A percentile compares a stretch with the other conserved stretches of the same genome.
phyloP scores from a whole-genome alignment of 2,113 vertebrate genomes.

The Sialia sialis region DNA sequence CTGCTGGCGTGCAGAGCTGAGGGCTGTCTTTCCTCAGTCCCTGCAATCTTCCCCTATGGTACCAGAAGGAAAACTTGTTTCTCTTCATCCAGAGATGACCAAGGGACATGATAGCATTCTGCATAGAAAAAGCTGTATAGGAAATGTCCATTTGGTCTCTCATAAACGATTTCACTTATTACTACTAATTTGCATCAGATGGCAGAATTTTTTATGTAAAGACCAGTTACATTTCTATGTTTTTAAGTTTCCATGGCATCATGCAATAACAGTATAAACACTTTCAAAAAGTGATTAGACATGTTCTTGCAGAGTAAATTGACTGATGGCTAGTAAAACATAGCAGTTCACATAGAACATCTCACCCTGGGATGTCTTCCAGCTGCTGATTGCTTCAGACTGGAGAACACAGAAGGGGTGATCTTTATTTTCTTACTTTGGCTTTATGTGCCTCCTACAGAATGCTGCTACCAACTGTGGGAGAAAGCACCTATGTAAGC shows the following conservation, averaged over 20 bases:
- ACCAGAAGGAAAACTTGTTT: neutral
- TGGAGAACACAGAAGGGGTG: neutral
- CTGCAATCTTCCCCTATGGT: neutral
- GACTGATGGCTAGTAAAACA: neutral
- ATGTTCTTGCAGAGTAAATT: neutral
- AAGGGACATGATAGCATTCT: neutral
- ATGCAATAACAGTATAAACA: neutral
- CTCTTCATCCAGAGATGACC: neutral
- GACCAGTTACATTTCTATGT: neutral
- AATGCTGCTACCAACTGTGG: neutral
- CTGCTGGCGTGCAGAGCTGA: neutral
- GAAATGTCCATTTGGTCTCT: neutral
- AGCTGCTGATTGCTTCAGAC: neutral
- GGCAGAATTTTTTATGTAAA: neutral
- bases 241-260: neutral
- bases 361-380: neutral
- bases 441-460: neutral
- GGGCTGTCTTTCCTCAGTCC: neutral
- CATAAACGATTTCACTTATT: neutral
- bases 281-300: neutral
- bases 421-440: neutral
- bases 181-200: neutral
- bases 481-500: neutral
- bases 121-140: neutral
- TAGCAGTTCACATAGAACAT: neutral